Evolutionary conservation across 2,113 vertebrate species (phyloP).

Genomic region (Meleagris gallopavo): DNA sequence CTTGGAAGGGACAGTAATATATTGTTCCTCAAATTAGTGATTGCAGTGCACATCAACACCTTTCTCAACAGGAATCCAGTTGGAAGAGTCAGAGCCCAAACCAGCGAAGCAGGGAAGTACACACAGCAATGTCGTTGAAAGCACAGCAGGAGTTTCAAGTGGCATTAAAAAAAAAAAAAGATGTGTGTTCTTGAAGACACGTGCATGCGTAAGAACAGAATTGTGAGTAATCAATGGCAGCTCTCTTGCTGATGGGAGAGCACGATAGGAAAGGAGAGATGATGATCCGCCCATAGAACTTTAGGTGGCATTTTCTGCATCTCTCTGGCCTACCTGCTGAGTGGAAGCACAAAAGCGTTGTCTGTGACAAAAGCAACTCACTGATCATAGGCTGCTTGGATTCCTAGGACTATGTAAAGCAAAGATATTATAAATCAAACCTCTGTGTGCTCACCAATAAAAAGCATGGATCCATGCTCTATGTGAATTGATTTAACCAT

Average conservation of each 20-base stretch:
- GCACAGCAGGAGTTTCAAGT: neutral
- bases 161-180: neutral
- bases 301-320: neutral
- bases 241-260: neutral
- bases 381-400: neutral
- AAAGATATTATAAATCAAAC: neutral
- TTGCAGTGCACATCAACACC: neutral
- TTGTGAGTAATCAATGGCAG: neutral
- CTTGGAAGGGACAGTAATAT: neutral
- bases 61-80: neutral
- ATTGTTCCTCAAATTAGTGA: neutral
- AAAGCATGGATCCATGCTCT: neutral
- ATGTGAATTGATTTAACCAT: neutral
- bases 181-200: neutral
- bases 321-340: neutral
- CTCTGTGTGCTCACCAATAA: neutral
- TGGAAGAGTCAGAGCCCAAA: neutral
- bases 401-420: neutral
- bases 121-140: rapidly evolving
- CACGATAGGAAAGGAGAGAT: neutral
- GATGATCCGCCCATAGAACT: neutral
- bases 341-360: neutral
- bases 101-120: neutral
- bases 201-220: rapidly evolving
- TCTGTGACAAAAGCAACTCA: neutral